phyloP scores from a whole-genome alignment of 2,113 vertebrate genomes.

The Riparia riparia region DNA sequence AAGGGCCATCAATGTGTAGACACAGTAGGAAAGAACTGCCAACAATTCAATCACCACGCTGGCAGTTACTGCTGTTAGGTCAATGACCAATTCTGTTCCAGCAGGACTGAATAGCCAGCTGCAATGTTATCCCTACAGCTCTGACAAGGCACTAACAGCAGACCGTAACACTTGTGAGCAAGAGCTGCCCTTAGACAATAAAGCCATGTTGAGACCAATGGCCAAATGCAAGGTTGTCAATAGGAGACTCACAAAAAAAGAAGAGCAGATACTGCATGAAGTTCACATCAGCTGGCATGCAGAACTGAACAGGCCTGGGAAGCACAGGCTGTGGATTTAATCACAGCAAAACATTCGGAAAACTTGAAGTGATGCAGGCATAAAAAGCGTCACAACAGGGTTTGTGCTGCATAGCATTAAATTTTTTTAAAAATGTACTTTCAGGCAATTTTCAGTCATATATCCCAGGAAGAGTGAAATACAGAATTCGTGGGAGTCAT shows the following conservation, averaged over 20 bases:
- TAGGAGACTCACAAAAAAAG: neutral
- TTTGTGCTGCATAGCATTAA: neutral
- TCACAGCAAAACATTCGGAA: neutral
- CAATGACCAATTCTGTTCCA: conserved; percentile 29
- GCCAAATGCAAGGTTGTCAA: neutral
- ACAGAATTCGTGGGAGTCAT: neutral
- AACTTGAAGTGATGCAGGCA: neutral
- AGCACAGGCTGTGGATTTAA: neutral
- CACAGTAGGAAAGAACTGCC: neutral
- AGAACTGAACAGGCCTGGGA: neutral
- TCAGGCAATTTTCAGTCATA: neutral
- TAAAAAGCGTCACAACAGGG: neutral
- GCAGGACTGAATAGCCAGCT: neutral
- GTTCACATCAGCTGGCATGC: neutral
- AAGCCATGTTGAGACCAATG: neutral
- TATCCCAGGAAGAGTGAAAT: neutral
- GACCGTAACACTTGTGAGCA: neutral
- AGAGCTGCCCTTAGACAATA: neutral
- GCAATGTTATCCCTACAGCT: neutral
- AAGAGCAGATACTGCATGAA: neutral
- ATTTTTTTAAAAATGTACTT: neutral
- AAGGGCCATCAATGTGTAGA: neutral
- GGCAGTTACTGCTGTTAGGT: neutral
- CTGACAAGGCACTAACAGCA: conserved; percentile 23
- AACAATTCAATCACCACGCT: neutral